Base-by-base conservation (phyloP, 2,888 invertebrate genomes). In the Papilio gigon region DNA sequence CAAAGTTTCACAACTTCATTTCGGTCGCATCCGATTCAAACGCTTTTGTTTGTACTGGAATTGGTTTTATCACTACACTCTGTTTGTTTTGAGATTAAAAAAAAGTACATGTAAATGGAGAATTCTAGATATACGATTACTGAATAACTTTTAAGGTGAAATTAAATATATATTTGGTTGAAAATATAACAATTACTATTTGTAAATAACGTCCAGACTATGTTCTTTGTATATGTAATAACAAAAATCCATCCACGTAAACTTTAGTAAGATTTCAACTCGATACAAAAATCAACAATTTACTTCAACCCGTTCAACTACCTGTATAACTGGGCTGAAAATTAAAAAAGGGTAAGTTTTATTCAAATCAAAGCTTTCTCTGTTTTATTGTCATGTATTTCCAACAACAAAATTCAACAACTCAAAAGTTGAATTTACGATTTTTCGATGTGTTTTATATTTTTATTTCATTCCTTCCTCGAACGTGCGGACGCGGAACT, bases 1-100 rank as follows among this genome's bases (percentile, higher is more conserved):
- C 53, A 64, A 53, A 53, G 37, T 53, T 64, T 53, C 64, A 17
- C 50, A 53, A 27, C 30, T 56, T 56, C 53, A 17, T 53, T 64
- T 53, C 53, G 17, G 64, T 27, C 25, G 64, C 9, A 35, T 64
- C 37, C 53, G 25, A 63, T 63, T 27, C 50, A 35, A 63, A 22
- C 17, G 33, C 50, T 50, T 50, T 63, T 63, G 47, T 63, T 50
- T 63, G 30, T 33, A 63, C 20, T 44, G 12, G 30, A 27, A 56
- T 56, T 56, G n/a, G 30, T 30, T 30, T 53, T 56, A 56, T 56
- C 30, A 56, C 30, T 25, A 3, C 27, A 27, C 5, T 53, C 1
- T 27, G 2, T 30, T 42, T 42, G 5, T 42, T 56, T 56, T 56
- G 2, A 17, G 17, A 30, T 17, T n/a, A 56, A 56, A 30, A 56